Conservation (phyloP, 2,113 vertebrate species). For the Jaculus jaculus region DNA sequence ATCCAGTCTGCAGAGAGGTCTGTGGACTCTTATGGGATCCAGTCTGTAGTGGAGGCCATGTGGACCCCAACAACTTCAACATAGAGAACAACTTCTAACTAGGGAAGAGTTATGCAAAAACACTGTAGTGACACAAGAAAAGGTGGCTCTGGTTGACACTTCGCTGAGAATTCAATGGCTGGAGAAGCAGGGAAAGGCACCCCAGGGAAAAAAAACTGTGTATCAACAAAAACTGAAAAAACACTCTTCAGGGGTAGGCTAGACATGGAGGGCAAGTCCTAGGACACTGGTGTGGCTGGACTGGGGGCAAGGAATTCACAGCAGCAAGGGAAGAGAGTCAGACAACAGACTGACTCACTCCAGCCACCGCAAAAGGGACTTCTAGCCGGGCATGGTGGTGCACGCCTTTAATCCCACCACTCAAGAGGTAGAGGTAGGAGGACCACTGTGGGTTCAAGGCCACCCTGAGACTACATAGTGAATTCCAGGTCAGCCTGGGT, state of each 20-base stretch:
- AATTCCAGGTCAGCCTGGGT: too few species aligned
- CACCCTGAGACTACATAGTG: too few species aligned
- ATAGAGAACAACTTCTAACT: neutral
- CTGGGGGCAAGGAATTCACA: neutral
- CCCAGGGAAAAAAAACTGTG: neutral
- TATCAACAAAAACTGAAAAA: neutral
- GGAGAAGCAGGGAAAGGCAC: neutral
- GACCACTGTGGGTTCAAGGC: too few species aligned
- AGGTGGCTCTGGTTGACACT: neutral
- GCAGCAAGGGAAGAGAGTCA: neutral
- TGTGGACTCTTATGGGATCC: too few species aligned
- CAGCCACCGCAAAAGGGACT: neutral
- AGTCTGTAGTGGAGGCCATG: too few species aligned
- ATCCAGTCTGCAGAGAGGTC: neutral
- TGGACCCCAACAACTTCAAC: too few species aligned
- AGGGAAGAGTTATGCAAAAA: neutral
- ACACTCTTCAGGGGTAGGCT: neutral
- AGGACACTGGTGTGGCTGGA: neutral
- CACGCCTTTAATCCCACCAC: too few species aligned
- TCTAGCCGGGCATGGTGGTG: too few species aligned
- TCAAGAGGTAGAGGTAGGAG: too few species aligned
- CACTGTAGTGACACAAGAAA: accelerated
- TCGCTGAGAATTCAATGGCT: neutral
- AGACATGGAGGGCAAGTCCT: neutral
- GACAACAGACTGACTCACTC: neutral